Evolutionary conservation across 2,888 invertebrate species (phyloP).

Genomic region (Drosophila neonasuta): DNA sequence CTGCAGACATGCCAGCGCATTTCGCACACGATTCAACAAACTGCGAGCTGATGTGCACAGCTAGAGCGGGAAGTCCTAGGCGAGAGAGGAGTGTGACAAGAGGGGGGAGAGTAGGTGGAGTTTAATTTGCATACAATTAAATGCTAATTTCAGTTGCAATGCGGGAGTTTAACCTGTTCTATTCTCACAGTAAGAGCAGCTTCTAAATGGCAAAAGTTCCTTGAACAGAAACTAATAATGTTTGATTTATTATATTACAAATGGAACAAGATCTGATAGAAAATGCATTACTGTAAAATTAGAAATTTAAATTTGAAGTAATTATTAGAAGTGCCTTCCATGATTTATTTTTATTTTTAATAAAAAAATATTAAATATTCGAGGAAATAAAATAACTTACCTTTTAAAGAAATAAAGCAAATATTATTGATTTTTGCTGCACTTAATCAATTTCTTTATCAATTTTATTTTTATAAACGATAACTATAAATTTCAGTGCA

Average conservation of each 20-base stretch:
- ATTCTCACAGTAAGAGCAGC: neutral
- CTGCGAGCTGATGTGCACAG: slow-evolving; percentile 15
- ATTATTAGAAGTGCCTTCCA: too few species aligned
- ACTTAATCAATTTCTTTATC: too few species aligned
- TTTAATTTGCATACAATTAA: slow-evolving; percentile 74
- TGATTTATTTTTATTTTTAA: too few species aligned
- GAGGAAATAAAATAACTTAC: too few species aligned
- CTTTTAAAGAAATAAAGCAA: too few species aligned
- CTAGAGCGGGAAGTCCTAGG: neutral
- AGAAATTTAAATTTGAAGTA: neutral
- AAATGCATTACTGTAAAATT: neutral
- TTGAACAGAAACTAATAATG: neutral
- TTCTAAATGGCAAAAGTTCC: neutral
- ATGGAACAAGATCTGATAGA: neutral
- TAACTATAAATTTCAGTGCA: too few species aligned
- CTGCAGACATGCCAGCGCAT: slow-evolving; percentile 70
- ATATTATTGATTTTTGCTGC: too few species aligned
- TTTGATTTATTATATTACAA: neutral
- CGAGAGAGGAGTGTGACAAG: neutral
- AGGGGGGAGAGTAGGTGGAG: neutral
- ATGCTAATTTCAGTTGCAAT: slow-evolving; percentile 58
- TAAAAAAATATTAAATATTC: too few species aligned
- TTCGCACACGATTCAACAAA: slow-evolving; percentile 34
- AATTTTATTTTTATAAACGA: too few species aligned
- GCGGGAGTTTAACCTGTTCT: slow-evolving; percentile 1